Percentiles rank a stretch among this genome's conserved stretches.
Evolutionary conservation across 2,888 invertebrate species (phyloP).

Genomic region (Drosophila anceps): DNA sequence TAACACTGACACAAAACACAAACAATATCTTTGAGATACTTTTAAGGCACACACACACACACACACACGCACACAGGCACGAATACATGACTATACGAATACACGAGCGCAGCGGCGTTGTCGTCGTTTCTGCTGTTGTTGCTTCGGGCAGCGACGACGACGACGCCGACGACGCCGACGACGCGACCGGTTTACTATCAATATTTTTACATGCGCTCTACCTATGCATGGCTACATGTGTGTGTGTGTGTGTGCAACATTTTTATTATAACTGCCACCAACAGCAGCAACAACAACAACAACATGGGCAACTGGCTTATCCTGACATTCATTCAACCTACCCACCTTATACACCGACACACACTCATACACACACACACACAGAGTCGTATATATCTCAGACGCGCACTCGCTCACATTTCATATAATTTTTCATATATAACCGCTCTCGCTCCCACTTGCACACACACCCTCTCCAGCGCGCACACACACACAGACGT

Average conservation of each 20-base stretch:
- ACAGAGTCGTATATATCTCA: constrained; percentile 1
- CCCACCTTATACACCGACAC: constrained; percentile 71
- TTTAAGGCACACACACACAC: constrained; percentile 47
- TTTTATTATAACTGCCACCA: constrained; percentile 75
- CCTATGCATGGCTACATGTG: constrained; percentile 15
- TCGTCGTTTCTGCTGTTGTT: constrained; percentile 48
- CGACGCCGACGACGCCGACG: constrained; percentile 34
- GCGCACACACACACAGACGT: constrained; percentile 35
- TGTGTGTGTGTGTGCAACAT: constrained; percentile 58
- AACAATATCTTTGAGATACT: constrained; percentile 80
- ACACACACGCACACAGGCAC: constrained; percentile 4
- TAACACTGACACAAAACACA: constrained; percentile 85
- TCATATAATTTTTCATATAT: constrained; percentile 79
- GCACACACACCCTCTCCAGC: constrained; percentile 40
- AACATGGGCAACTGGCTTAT: constrained; percentile 53
- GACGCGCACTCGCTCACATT: constrained; percentile 72
- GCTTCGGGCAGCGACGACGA: constrained; percentile 55
- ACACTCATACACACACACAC: constrained; percentile 27
- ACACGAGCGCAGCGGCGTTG: constrained; percentile 41
- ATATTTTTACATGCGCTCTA: constrained; percentile 55
- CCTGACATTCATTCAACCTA: constrained; percentile 79
- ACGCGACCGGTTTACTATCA: constrained; percentile 68
- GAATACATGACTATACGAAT: constrained; percentile 28
- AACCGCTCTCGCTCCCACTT: constrained; percentile 67
- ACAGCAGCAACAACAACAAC: constrained; percentile 49